Evolutionary conservation across 1,140 invertebrate species (phyloP).

Genomic region (Temnothorax nylanderi): DNA sequence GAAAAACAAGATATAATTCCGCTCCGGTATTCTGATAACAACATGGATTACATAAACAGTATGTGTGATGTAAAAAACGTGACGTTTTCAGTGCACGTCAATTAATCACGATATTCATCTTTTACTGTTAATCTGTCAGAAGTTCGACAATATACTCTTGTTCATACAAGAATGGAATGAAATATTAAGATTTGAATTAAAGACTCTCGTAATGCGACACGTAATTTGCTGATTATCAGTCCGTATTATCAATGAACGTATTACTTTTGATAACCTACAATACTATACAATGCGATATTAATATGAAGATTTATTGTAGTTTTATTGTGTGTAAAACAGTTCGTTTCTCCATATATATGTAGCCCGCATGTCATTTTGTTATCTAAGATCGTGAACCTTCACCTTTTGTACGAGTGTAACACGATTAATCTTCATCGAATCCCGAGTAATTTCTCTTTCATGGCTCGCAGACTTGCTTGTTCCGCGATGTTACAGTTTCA

Average conservation of each 20-base stretch:
- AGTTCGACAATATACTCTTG: not conserved
- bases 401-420: not conserved
- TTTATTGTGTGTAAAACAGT: not conserved
- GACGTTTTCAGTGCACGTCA: not conserved
- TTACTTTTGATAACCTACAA: not conserved
- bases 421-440: slow-evolving; percentile 5
- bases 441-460: slow-evolving; percentile 16
- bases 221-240: not conserved
- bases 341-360: not conserved
- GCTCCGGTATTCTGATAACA: not conserved
- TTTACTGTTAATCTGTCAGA: not conserved
- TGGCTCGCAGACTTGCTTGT: not conserved
- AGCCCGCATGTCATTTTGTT: not conserved
- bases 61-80: not conserved
- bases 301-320: not conserved
- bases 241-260: not conserved
- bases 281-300: not conserved
- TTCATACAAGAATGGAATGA: not conserved
- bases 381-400: slow-evolving; percentile 22
- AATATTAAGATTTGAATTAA: not conserved
- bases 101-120: not conserved
- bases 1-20: slow-evolving; percentile 4
- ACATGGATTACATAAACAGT: slow-evolving; percentile 20
- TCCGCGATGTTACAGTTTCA: not conserved
- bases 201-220: not conserved